phyloP scores from a whole-genome alignment of 2,113 vertebrate genomes.

The Gnathonemus longibarbis region DNA sequence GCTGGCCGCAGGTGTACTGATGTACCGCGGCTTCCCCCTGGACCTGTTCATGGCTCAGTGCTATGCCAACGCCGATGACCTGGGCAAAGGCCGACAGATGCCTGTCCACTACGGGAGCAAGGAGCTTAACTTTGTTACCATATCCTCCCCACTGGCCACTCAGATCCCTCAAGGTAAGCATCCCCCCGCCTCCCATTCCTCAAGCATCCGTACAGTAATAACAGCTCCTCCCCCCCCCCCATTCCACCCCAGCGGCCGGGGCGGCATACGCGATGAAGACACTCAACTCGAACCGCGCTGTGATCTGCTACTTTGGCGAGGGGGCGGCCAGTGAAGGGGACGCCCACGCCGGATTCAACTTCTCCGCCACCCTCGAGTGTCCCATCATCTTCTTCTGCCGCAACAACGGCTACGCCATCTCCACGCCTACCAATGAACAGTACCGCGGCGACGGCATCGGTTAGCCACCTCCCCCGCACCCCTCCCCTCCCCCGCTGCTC shows the following conservation, averaged over 20 bases:
- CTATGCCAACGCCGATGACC: conserved; percentile 73
- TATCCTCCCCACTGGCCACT: conserved; percentile 86
- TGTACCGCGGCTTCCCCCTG: conserved; percentile 82
- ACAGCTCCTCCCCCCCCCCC: not conserved
- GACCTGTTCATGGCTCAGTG: conserved; percentile 90
- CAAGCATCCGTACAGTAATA: not conserved
- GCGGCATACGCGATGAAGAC: conserved; percentile 77
- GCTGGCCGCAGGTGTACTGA: conserved; percentile 70
- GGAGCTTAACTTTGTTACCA: conserved; percentile 82
- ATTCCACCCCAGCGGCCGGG: conserved; percentile 65
- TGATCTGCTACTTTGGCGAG: conserved; percentile 89
- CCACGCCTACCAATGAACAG: conserved; percentile 84
- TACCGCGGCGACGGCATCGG: conserved; percentile 88
- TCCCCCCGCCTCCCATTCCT: not conserved
- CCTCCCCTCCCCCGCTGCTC: too few species aligned
- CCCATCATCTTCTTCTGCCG: conserved; percentile 90
- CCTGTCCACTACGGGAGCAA: conserved; percentile 83
- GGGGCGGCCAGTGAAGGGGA: conserved; percentile 89
- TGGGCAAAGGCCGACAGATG: conserved; percentile 85
- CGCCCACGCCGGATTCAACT: conserved; percentile 88
- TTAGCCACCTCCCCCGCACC: conserved; percentile 34
- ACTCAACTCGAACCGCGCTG: conserved; percentile 65
- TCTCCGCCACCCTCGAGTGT: conserved; percentile 83
- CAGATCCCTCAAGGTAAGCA: conserved; percentile 86
- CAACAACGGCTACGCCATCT: conserved; percentile 91